Evolutionary conservation across 2,888 invertebrate species (phyloP).

Genomic region (Cerceris ruficornis): DNA sequence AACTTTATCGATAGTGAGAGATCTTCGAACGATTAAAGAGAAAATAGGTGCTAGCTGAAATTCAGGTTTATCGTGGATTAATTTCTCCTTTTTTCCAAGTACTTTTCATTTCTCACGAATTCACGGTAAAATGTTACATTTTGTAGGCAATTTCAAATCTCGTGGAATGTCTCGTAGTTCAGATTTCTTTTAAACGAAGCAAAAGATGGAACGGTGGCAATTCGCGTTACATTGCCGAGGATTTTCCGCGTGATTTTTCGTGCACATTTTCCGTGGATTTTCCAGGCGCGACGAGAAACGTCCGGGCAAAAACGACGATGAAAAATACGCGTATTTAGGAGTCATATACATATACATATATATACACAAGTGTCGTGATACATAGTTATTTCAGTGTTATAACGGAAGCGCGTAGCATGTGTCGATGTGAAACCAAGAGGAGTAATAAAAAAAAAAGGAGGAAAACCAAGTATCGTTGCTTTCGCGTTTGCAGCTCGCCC

Average conservation of each 20-base stretch:
- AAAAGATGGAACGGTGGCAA: too few species aligned
- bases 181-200: too few species aligned
- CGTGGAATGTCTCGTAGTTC: too few species aligned
- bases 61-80: too few species aligned
- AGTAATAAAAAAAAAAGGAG: constrained; percentile 8
- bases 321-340: constrained; percentile 19
- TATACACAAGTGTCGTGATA: constrained; percentile 40
- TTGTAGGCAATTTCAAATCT: too few species aligned
- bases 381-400: constrained; percentile 29
- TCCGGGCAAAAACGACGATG: constrained; percentile 12
- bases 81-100: neutral
- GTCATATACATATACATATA: constrained; percentile 14
- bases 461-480: constrained; percentile 1
- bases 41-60: too few species aligned
- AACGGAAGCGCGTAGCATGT: constrained; percentile 21
- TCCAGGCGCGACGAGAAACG: constrained; percentile 4
- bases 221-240: too few species aligned
- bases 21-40: too few species aligned
- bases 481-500: neutral
- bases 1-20: too few species aligned
- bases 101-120: neutral
- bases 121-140: too few species aligned
- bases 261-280: neutral
- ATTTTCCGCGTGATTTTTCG: too few species aligned
- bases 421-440: constrained; percentile 39